These are phyloP conservation scores for Electrona antarctica DNA, from an alignment of 2,113 vertebrate genomes.

Conservation along the genomic window DNA sequence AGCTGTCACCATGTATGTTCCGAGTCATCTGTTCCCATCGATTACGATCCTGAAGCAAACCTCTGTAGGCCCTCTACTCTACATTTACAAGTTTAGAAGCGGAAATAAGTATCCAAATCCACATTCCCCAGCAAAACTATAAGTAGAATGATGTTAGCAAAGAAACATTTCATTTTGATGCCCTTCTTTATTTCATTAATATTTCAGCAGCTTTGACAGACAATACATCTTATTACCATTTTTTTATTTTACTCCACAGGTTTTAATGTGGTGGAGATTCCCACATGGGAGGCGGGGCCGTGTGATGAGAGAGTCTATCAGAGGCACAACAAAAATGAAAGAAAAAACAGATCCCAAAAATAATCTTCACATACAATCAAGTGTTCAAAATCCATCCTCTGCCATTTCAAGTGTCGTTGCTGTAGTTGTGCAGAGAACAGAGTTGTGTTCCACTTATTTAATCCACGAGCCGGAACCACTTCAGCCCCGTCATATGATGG, in stretches of 20 bases:
- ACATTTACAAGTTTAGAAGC: too few relatives aligned
- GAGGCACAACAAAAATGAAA: slow-evolving; percentile 1
- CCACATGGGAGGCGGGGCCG: slow-evolving; percentile 10
- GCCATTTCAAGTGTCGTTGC: slow-evolving; percentile 25
- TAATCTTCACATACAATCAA: slow-evolving; percentile 42
- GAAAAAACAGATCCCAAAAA: neutral
- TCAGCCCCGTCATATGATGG: too few relatives aligned
- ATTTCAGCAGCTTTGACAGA: slow-evolving; percentile 76
- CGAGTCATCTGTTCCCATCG: too few relatives aligned
- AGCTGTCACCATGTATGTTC: too few relatives aligned
- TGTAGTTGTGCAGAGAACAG: slow-evolving; percentile 15
- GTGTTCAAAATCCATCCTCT: slow-evolving; percentile 17
- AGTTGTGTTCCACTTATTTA: neutral
- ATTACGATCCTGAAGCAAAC: too few relatives aligned
- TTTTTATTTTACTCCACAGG: slow-evolving; percentile 22
- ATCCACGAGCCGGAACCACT: neutral
- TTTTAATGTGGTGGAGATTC: slow-evolving; percentile 17
- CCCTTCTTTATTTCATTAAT: slow-evolving; percentile 55
- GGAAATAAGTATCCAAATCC: too few relatives aligned
- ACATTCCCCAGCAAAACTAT: too few relatives aligned
- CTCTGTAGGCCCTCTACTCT: too few relatives aligned
- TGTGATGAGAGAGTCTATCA: neutral
- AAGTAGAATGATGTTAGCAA: too few relatives aligned
- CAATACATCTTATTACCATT: slow-evolving; percentile 58
- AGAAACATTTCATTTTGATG: slow-evolving; percentile 31